These are phyloP conservation scores for Amphilophus citrinellus DNA, from an alignment of 2,113 vertebrate species.

Conservation along the genomic window DNA sequence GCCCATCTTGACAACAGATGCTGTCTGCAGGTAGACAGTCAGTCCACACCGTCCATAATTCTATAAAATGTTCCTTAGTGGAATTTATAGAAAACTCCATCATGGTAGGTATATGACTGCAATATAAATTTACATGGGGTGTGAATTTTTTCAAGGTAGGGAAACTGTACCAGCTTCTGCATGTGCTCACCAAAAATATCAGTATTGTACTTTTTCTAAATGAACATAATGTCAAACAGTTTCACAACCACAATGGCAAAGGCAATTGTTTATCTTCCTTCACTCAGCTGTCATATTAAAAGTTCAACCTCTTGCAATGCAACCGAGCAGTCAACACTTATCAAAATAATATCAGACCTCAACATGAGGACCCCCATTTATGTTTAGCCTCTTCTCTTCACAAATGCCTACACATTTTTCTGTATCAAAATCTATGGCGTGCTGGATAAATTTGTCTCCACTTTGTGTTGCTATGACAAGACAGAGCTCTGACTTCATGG, in stretches of 20 bases:
- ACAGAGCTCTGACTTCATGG: constrained; percentile 83
- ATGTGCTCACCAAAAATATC: background rate
- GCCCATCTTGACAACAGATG: too few species aligned
- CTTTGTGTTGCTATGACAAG: constrained; percentile 85
- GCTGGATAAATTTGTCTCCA: constrained; percentile 85
- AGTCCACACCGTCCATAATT: background rate
- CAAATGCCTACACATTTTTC: constrained; percentile 58
- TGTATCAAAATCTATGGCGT: constrained; percentile 62
- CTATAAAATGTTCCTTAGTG: background rate
- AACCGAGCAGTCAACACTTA: constrained; percentile 28
- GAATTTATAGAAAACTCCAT: background rate
- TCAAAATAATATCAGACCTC: constrained; percentile 49
- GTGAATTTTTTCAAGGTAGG: background rate
- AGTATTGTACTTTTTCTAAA: background rate
- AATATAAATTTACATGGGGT: background rate
- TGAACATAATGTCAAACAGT: constrained; percentile 21
- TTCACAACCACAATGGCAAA: constrained; percentile 13
- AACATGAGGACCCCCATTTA: constrained; percentile 33
- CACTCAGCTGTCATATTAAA: constrained; percentile 43
- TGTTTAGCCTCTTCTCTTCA: constrained; percentile 27
- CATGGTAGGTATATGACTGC: background rate
- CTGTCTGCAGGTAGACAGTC: too few species aligned
- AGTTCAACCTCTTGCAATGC: constrained; percentile 32
- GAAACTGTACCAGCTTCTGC: background rate
- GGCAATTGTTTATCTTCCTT: constrained; percentile 15